Base-by-base conservation (phyloP, 2,888 invertebrate species). In the Ceratothoa steindachneri region DNA sequence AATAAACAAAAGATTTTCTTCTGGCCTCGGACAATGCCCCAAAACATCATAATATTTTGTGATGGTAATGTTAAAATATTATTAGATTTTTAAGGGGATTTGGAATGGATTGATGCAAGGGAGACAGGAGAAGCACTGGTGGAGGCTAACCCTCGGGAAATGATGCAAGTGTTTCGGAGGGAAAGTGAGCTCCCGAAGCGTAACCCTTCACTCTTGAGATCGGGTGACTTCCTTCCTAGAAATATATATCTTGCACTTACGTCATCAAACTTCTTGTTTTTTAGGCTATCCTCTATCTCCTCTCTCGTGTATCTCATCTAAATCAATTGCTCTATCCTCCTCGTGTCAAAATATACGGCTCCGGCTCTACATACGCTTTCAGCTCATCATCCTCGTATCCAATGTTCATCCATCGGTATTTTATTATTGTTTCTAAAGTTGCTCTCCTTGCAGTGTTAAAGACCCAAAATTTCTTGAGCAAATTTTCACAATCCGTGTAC, bases 371-470 rank as follows among this genome's bases (percentile, higher is more conserved):
- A 87, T 91, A 99, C 71, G 99, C 99, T 87, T 95, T 92, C 81
- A 99, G 88, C 87, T 99, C 98, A 83, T 99, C 88, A 77, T 88
- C 98, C 81, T 97, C 98, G 86, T 95, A 96, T 84, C 97, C 97
- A 87, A 95, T 93, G 88, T 98, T 98, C 96, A 98, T 98, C 98
- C 98, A 99, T 86, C 95, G 96, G 88, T 99, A 99, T 84, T 95
- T 90, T 91, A 91, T 91, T 83, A 91, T 90, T 82, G 87, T 88
- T 88, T 91, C 98, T 83, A 99, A 88, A 80, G 95, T 95, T 82
- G 96, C 95, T 83, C 99, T 89, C 87, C 97, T 97, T 82, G 92
- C 91, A 81, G 99, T 99, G 88, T 98, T 99, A 85, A 99, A 90
- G 83, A 99, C 98, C 84, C 99, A 89, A 89, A 99, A 99, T 88